These are phyloP conservation scores for Verasper variegatus DNA, from an alignment of 2,113 vertebrate species.

Conservation along the genomic window DNA sequence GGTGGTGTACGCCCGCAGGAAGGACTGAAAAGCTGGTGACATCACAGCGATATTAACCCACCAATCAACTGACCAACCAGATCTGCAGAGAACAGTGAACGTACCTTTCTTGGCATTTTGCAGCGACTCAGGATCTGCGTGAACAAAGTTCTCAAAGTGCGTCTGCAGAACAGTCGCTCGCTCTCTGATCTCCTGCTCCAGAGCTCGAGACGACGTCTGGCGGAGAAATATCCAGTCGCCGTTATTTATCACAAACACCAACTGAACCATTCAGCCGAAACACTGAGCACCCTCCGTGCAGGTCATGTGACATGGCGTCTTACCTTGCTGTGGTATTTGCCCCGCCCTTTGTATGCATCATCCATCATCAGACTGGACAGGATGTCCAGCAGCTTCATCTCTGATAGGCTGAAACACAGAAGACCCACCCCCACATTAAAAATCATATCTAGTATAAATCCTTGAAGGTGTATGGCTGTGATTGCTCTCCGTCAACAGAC, in stretches of 20 bases:
- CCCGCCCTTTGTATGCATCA: slow-evolving; percentile 83
- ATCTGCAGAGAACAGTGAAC: neutral
- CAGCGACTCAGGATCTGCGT: slow-evolving; percentile 77
- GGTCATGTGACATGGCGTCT: neutral
- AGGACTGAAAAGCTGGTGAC: slow-evolving; percentile 91
- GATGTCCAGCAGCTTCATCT: slow-evolving; percentile 90
- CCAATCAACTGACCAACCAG: neutral
- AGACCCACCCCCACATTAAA: neutral
- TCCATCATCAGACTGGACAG: slow-evolving; percentile 86
- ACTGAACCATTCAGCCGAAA: neutral
- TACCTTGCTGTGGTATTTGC: slow-evolving; percentile 85
- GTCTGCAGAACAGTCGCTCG: slow-evolving; percentile 93
- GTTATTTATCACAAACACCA: neutral
- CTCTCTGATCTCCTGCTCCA: slow-evolving; percentile 87
- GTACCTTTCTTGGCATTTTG: slow-evolving; percentile 91
- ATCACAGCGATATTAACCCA: slow-evolving; percentile 16
- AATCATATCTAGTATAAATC: neutral
- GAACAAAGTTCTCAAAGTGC: slow-evolving; percentile 89
- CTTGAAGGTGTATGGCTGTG: neutral
- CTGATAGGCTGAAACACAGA: slow-evolving; percentile 83
- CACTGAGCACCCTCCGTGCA: too few relatives aligned
- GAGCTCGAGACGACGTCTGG: slow-evolving; percentile 78
- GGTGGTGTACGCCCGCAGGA: slow-evolving; percentile 90
- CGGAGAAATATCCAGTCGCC: too few relatives aligned
- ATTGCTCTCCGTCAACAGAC: slow-evolving; percentile 78